These are phyloP conservation scores for Ostrea denselamellosa DNA, from an alignment of 1,140 invertebrate genomes.

Conservation along the genomic window DNA sequence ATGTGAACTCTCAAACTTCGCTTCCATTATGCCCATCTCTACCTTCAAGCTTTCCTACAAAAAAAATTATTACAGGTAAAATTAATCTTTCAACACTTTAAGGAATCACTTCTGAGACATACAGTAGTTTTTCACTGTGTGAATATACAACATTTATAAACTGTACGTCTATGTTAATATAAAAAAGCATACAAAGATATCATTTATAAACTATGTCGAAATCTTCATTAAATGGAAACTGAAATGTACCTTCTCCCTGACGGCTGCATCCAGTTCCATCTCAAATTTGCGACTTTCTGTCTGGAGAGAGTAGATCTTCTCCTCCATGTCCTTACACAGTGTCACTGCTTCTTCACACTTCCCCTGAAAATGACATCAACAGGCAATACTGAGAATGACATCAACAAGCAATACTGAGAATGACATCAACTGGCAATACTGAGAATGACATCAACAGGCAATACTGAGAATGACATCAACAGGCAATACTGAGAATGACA, in stretches of 20 bases:
- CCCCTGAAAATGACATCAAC: neutral
- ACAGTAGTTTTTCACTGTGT: too few relatives aligned
- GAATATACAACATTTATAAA: too few relatives aligned
- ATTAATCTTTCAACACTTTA: too few relatives aligned
- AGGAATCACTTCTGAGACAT: too few relatives aligned
- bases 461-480: neutral
- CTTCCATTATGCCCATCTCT: conserved; percentile 75
- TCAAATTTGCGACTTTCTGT: conserved; percentile 66
- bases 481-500: conserved; percentile 7
- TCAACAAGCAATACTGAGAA: neutral
- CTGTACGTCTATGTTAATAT: too few relatives aligned
- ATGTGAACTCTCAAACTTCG: conserved; percentile 72
- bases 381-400: neutral
- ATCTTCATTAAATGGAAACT: too few relatives aligned
- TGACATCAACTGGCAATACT: too few relatives aligned
- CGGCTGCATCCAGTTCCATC: conserved; percentile 67
- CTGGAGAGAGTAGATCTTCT: conserved; percentile 56
- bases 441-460: neutral
- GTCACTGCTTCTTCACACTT: conserved; percentile 42
- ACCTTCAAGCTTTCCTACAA: conserved; percentile 74
- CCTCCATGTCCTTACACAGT: conserved; percentile 61
- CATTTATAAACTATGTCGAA: too few relatives aligned
- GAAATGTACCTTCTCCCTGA: conserved; percentile 69
- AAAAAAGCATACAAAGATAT: too few relatives aligned
- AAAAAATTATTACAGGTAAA: neutral